Percentiles rank a stretch among this genome's conserved stretches.
Conservation (phyloP, 2,797 vertebrate genomes). For the Sebastes diploproa region DNA sequence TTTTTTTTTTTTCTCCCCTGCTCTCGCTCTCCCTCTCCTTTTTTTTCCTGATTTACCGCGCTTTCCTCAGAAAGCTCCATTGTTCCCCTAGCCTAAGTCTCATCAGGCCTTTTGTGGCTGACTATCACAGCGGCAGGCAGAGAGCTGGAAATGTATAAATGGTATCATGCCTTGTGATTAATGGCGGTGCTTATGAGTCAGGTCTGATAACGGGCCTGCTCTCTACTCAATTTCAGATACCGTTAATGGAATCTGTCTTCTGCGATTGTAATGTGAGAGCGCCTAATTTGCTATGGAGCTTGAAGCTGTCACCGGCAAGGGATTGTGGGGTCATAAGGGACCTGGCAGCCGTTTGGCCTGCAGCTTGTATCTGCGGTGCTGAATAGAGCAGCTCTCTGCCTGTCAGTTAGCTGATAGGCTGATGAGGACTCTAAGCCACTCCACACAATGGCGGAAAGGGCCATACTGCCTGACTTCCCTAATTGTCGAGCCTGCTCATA, state of each 20-base stretch:
- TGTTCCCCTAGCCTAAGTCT: constrained; percentile 99
- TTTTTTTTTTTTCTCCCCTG: constrained; percentile 69
- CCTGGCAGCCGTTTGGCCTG: constrained; percentile 99
- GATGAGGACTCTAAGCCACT: constrained; percentile 99
- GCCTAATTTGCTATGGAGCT: constrained; percentile 99
- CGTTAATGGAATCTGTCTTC: constrained; percentile 99
- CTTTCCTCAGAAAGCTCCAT: constrained; percentile 99
- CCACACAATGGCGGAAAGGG: constrained; percentile 96
- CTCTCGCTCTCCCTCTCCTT: constrained; percentile 69
- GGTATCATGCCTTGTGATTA: constrained; percentile 99
- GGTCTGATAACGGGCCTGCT: constrained; percentile 99
- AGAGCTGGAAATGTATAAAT: constrained; percentile 99
- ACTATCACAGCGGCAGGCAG: constrained; percentile 99
- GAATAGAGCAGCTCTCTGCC: constrained; percentile 99
- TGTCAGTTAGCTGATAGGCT: constrained; percentile 99
- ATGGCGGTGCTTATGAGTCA: constrained; percentile 99
- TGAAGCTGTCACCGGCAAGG: constrained; percentile 99
- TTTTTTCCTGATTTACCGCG: constrained; percentile 98
- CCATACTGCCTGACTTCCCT: constrained; percentile 97
- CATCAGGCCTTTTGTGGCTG: constrained; percentile 99
- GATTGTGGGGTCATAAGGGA: constrained; percentile 99
- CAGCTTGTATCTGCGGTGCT: constrained; percentile 99
- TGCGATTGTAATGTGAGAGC: constrained; percentile 99
- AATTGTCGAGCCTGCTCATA: constrained; percentile 99
- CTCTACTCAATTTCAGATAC: constrained; percentile 99